These are phyloP conservation scores for Gonatopus flavifemur DNA, from an alignment of 1,140 invertebrate genomes.

Conservation along the genomic window DNA sequence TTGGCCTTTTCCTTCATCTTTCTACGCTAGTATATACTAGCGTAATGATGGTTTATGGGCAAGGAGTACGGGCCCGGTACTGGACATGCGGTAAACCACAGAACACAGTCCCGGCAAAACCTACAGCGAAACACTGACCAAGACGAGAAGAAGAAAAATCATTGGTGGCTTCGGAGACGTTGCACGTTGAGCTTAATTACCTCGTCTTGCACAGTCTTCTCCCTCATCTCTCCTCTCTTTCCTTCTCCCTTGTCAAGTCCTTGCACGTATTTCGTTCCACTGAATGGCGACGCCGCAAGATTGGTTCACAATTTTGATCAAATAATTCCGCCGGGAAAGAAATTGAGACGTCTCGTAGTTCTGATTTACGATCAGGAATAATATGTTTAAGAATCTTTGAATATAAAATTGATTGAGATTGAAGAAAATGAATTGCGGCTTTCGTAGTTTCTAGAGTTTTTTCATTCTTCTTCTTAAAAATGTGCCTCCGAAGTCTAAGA, in stretches of 20 bases:
- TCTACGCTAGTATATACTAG: slow-evolving; percentile 42
- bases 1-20: no score
- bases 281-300: no score
- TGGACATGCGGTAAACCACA: slow-evolving; percentile 56
- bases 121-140: slow-evolving; percentile 25
- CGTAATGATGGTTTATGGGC: slow-evolving; percentile 51
- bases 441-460: no score
- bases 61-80: slow-evolving; percentile 32
- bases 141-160: slow-evolving; percentile 16
- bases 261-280: neutral
- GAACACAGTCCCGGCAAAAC: slow-evolving; percentile 45
- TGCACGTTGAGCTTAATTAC: slow-evolving; percentile 40
- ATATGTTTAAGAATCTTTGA: no score
- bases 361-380: neutral
- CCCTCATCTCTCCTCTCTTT: neutral
- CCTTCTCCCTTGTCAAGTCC: neutral
- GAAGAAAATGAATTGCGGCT: no score
- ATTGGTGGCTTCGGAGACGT: slow-evolving; percentile 12
- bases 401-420: no score
- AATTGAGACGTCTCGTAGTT: neutral
- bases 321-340: neutral
- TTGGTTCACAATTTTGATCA: no score
- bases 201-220: slow-evolving; percentile 19
- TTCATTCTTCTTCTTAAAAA: no score
- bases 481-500: no score